Percentiles rank a stretch among this genome's conserved stretches.
phyloP scores from a whole-genome alignment of 2,113 vertebrate genomes.

The Poicephalus meyeri region DNA sequence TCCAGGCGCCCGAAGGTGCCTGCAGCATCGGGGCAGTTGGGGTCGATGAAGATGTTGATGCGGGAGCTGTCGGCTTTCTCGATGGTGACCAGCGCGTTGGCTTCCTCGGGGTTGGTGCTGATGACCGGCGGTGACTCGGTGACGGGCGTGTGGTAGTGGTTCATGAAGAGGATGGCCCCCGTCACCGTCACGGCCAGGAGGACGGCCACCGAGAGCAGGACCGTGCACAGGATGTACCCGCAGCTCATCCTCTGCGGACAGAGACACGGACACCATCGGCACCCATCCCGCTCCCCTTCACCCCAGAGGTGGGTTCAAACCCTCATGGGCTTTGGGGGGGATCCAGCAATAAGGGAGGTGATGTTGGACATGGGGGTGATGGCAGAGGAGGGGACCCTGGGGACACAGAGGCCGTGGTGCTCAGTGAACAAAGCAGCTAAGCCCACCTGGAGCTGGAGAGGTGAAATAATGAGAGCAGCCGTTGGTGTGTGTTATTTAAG shows the following conservation, averaged over 20 bases:
- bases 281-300: background rate
- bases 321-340: background rate
- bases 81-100: conserved; percentile 92
- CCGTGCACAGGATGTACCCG: conserved; percentile 88
- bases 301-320: background rate
- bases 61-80: conserved; percentile 91
- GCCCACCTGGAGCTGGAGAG: background rate
- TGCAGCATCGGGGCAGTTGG: conserved; percentile 91
- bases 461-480: conserved; percentile 34
- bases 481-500: background rate
- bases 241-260: conserved; percentile 87
- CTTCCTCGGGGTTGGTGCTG: conserved; percentile 90
- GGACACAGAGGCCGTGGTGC: background rate
- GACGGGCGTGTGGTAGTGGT: conserved; percentile 83
- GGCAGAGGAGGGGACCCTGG: background rate
- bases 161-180: conserved; percentile 93
- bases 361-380: fast-evolving
- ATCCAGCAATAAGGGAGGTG: background rate
- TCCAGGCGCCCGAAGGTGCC: conserved; percentile 87
- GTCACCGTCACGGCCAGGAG: conserved; percentile 90
- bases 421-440: background rate
- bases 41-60: conserved; percentile 97
- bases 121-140: conserved; percentile 87
- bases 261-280: background rate
- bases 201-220: conserved; percentile 91